Base-by-base conservation (phyloP, 2,797 vertebrate species). In the Orestias chungarensis region DNA sequence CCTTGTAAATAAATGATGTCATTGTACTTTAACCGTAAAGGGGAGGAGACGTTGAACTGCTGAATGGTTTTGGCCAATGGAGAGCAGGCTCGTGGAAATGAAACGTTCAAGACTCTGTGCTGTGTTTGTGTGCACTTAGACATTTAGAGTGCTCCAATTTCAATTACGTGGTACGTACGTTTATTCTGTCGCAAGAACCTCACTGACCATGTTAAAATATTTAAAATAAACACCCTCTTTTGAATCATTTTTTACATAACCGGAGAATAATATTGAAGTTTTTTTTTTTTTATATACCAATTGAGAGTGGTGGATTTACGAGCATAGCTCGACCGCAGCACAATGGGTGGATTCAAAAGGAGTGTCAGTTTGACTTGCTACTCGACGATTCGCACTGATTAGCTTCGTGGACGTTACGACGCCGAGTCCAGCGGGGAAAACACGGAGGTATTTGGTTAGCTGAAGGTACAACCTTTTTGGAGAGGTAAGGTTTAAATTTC, bases 1-100 rank as follows among this genome's bases (percentile, higher is more conserved):
- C 12, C 44, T 68, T 3, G 23, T 50, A 74, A 76, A 77, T 77
- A 84, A 85, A 92, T 94, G 86, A 94, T 89, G 91, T 92, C 89
- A 94, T 93, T 82, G 88, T 83, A 76, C 52, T 89, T 76, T 74
- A 91, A 91, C 88, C 80, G 83, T 80, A 72, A 73, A 83, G 71
- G 82, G 92, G 92, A 12, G 81, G 87, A 65, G 35, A 52, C 57
- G 0, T 71, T 78, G 64, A 88, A 87, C 80, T 66, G 81, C 88
- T 84, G 82, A 87, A 81, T 84, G 69, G 8, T 76, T 50, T 44
- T 33, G 82, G 57, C 92, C 92, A 94, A 94, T 93, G 43, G 81
- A 25, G 66, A 70, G 74, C 54, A 74, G 70, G 82, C 75, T 64
- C 70, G 72, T 64, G 57, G 69, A 72, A 84, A 82, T 85, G 69